Conservation (phyloP, 2,797 vertebrate species). For the Siniperca undulata region DNA sequence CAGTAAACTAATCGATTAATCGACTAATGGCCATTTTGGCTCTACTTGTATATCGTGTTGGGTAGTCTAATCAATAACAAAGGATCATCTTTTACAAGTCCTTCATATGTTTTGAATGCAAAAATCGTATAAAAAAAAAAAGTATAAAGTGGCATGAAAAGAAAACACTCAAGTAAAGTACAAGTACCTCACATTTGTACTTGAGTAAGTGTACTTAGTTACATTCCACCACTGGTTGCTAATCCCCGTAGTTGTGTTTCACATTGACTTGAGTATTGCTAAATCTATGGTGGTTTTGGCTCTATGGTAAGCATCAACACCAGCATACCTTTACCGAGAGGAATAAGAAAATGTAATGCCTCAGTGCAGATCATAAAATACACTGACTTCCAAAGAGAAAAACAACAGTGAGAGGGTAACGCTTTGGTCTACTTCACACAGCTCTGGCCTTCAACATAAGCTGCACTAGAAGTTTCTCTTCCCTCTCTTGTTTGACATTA, state of each 20-base stretch:
- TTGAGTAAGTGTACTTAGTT: neutral
- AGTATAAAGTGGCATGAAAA: neutral
- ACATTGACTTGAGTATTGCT: slow-evolving; percentile 33
- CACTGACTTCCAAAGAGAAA: slow-evolving; percentile 46
- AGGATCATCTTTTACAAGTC: neutral
- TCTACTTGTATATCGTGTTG: neutral
- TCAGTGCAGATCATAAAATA: slow-evolving; percentile 59
- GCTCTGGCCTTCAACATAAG: slow-evolving; percentile 52
- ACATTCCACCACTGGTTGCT: slow-evolving; percentile 7
- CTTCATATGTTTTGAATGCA: neutral
- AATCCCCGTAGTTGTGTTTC: slow-evolving; percentile 22
- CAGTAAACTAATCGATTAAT: neutral
- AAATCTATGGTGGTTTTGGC: slow-evolving; percentile 45
- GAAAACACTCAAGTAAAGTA: neutral
- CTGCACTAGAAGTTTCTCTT: slow-evolving; percentile 46
- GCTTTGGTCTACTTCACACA: slow-evolving; percentile 61
- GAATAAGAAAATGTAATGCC: slow-evolving; percentile 64
- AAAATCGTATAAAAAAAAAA: no score
- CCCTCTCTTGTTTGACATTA: slow-evolving; percentile 60
- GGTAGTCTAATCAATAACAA: neutral
- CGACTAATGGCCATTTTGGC: neutral
- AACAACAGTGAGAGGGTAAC: slow-evolving; percentile 60
- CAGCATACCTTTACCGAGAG: slow-evolving; percentile 51
- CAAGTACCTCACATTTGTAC: neutral
- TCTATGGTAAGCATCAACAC: slow-evolving; percentile 25